A percentile compares a stretch with the other conserved stretches of the same genome.
Evolutionary conservation across 2,888 invertebrate genomes (phyloP).

Genomic region (Melinaea marsaeus): DNA sequence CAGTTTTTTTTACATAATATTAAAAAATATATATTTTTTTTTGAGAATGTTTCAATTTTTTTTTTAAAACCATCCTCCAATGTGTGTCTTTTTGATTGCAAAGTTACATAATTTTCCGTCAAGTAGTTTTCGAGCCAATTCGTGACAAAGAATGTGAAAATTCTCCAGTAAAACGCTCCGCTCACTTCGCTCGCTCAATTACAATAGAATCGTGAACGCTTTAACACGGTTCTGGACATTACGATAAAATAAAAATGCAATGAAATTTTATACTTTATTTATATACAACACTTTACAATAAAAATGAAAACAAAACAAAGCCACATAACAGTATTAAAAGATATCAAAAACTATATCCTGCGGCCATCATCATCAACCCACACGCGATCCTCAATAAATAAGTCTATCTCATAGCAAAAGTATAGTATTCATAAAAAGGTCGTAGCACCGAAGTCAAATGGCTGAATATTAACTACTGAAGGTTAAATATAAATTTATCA

Average conservation of each 20-base stretch:
- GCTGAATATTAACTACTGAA: not conserved
- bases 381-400: not conserved
- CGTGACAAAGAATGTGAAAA: too few relatives aligned
- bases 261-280: conserved; percentile 2
- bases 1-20: too few relatives aligned
- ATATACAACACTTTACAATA: not conserved
- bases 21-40: too few relatives aligned
- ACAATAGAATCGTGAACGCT: too few relatives aligned
- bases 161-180: too few relatives aligned
- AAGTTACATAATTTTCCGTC: too few relatives aligned
- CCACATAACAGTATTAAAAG: not conserved
- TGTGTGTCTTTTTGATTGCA: too few relatives aligned
- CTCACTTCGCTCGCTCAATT: too few relatives aligned
- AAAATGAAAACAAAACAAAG: not conserved
- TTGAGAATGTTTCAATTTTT: too few relatives aligned
- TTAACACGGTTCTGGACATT: not conserved
- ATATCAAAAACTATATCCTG: not conserved
- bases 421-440: not conserved
- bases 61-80: too few relatives aligned
- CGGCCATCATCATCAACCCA: not conserved
- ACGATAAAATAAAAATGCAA: not conserved
- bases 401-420: not conserved
- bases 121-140: too few relatives aligned
- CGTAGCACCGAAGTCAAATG: not conserved
- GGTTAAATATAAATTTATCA: not conserved